A percentile compares a stretch with the other conserved stretches of the same genome.
These are phyloP conservation scores for Sarcophaga bullata DNA, from an alignment of 1,140 invertebrate species.

Conservation along the genomic window DNA sequence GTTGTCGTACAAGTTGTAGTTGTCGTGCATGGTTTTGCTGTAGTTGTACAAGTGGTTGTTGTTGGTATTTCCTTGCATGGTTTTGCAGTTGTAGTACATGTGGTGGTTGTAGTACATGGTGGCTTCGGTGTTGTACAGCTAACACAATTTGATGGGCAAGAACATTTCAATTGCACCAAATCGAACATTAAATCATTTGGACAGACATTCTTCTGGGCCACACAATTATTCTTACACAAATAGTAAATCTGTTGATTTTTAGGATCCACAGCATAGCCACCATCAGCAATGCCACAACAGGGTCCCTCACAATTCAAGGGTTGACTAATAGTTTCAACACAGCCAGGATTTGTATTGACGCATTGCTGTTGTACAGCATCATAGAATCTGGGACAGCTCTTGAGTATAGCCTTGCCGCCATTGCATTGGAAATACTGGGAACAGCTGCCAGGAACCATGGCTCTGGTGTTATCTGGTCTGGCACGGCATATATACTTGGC, in stretches of 20 bases:
- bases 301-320: neutral
- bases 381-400: neutral
- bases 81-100: slow-evolving; percentile 27
- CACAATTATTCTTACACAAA: slow-evolving; percentile 4
- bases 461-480: neutral
- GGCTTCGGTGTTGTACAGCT: neutral
- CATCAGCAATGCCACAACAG: neutral
- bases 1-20: slow-evolving; percentile 39
- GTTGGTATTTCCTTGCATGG: slow-evolving; percentile 32
- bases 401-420: neutral
- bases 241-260: neutral
- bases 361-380: neutral
- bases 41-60: neutral
- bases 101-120: slow-evolving; percentile 34
- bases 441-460: slow-evolving; percentile 32
- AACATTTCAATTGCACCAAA: neutral
- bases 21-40: neutral
- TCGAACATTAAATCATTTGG: neutral
- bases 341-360: neutral
- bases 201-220: neutral
- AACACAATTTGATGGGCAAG: neutral
- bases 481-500: neutral
- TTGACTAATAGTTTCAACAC: neutral
- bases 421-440: slow-evolving; percentile 22
- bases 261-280: neutral